phyloP scores from a whole-genome alignment of 1,140 invertebrate species.

The Ostrea edulis region DNA sequence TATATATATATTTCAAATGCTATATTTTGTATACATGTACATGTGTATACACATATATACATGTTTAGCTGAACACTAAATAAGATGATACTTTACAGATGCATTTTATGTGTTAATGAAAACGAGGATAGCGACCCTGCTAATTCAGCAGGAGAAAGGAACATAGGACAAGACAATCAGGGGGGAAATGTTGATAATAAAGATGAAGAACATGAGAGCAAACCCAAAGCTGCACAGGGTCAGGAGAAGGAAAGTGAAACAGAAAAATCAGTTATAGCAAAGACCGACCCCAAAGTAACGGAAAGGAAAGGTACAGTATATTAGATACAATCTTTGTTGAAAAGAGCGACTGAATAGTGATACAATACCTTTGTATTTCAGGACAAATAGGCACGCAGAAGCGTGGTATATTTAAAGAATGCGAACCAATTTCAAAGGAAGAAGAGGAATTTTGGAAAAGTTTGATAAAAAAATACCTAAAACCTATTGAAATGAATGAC shows the following conservation, averaged over 20 bases:
- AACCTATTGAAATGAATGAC: conserved; percentile 52
- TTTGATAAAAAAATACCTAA: conserved; percentile 62
- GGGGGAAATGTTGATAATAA: neutral
- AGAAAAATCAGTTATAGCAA: neutral
- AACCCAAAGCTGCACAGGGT: neutral
- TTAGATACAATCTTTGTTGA: neutral
- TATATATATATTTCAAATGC: too few species aligned
- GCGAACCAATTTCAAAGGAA: conserved; percentile 2
- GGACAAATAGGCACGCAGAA: neutral
- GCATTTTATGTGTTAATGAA: conserved; percentile 9
- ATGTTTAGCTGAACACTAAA: neutral
- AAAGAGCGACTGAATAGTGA: neutral
- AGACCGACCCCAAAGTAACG: neutral
- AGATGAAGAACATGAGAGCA: neutral
- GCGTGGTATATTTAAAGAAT: conserved; percentile 13
- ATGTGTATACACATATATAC: neutral
- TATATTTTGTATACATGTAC: too few species aligned
- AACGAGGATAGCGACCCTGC: neutral
- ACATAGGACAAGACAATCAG: neutral
- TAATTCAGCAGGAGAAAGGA: neutral
- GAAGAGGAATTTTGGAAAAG: conserved; percentile 63
- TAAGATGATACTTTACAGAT: neutral
- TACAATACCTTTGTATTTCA: neutral
- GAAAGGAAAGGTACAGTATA: neutral
- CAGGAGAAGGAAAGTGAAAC: neutral